phyloP scores from a whole-genome alignment of 2,113 vertebrate genomes.

The Triplophysa dalaica region DNA sequence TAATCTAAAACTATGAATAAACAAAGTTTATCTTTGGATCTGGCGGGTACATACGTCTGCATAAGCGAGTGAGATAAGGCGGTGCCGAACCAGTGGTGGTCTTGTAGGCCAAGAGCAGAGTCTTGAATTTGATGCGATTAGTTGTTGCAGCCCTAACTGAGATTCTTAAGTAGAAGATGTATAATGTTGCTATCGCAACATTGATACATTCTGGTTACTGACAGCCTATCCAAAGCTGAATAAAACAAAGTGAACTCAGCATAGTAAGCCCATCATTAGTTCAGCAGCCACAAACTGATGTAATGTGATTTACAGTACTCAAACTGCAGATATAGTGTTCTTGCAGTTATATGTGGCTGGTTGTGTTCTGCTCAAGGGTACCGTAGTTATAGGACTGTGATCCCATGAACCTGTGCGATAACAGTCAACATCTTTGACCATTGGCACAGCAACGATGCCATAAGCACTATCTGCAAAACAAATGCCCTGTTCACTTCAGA shows the following conservation, averaged over 20 bases:
- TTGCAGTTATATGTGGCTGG: background rate
- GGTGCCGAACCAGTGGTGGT: too few relatives aligned
- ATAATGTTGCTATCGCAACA: background rate
- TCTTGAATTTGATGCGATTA: too few relatives aligned
- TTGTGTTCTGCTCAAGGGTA: background rate
- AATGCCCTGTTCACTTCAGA: too few relatives aligned
- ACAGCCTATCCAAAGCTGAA: constrained; percentile 25
- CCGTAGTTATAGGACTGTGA: background rate
- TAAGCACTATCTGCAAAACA: background rate
- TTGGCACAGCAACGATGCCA: constrained; percentile 1
- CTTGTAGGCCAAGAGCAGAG: too few relatives aligned
- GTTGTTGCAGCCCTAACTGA: too few relatives aligned
- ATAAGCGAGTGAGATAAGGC: too few relatives aligned
- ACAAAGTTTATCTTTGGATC: too few relatives aligned
- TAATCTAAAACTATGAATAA: too few relatives aligned
- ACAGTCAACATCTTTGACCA: background rate
- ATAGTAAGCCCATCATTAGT: background rate
- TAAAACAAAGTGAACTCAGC: constrained; percentile 27
- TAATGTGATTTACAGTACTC: background rate
- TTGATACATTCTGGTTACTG: constrained; percentile 4
- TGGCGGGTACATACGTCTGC: too few relatives aligned
- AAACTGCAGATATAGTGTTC: background rate
- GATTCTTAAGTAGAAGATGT: background rate
- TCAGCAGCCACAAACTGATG: background rate
- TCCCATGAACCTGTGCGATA: background rate